phyloP scores from a whole-genome alignment of 2,113 vertebrate genomes.

The Nicator chloris region DNA sequence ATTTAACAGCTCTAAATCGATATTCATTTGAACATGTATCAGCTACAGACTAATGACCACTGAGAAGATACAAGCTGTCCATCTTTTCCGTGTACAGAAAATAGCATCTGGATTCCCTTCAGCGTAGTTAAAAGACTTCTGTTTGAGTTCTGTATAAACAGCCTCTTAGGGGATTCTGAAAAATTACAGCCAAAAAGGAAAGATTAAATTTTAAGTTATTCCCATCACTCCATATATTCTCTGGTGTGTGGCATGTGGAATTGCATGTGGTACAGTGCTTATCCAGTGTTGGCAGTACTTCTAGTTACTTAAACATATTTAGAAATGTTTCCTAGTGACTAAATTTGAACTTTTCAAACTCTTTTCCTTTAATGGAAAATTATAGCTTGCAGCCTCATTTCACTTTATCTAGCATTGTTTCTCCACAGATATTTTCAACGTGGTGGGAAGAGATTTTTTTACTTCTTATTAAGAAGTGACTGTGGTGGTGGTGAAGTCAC shows the following conservation, averaged over 20 bases:
- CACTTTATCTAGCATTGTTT: neutral
- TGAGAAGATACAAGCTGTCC: neutral
- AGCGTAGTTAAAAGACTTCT: neutral
- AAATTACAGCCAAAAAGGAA: neutral
- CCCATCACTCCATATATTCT: neutral
- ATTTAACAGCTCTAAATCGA: neutral
- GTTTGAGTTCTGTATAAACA: neutral
- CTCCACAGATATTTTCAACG: neutral
- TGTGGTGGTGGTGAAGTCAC: neutral
- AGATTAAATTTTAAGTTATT: conserved; percentile 1
- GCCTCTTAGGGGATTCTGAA: neutral
- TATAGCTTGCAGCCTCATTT: neutral
- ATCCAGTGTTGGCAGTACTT: neutral
- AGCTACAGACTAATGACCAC: neutral
- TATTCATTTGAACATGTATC: neutral
- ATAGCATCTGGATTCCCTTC: neutral
- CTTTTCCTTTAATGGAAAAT: neutral
- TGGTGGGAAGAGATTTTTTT: neutral
- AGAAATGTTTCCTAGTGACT: neutral
- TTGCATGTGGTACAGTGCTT: neutral
- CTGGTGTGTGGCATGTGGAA: neutral
- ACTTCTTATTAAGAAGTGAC: neutral
- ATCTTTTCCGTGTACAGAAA: neutral
- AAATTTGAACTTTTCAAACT: neutral
- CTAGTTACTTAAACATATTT: neutral